Base-by-base conservation (phyloP, 2,888 invertebrate species). In the Nebria brevicollis region DNA sequence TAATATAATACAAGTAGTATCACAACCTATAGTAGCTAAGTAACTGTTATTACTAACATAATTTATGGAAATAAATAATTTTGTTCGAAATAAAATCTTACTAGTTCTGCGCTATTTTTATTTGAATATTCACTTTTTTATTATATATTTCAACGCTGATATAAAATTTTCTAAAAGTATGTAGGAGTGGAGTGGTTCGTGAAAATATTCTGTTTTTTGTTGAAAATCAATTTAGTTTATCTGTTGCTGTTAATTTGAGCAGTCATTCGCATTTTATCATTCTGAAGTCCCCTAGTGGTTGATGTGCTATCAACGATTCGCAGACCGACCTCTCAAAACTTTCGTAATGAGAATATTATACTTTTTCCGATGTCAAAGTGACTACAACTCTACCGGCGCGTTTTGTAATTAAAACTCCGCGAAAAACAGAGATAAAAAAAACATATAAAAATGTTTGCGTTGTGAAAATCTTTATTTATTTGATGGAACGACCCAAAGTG, bases 11-110 rank as follows among this genome's bases (percentile, higher is more conserved):
- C 20, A 34, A 2, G 34, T 34, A 34, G 34, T 34, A 34, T 34
- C 34, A 34, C 34, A 34, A 34, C 5, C 34, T 34, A 34, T 34
- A 70, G 25, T 54, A 54, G 15, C 15, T 15, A 70, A 13, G 5
- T 70, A 70, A 70, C 70, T n/a, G 70, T 70, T 70, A 70, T 70
- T 70, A 70, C 25, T 11, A 26, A 13, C 13, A 70, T 34, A 70
- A 26, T 11, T 34, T 25, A 25, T 70, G 25, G 11, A 11, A 11
- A 13, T 70, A 26, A 20, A 70, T 70, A 8, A 70, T 25, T 70
- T 70, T 70, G 25, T 25, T 34, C 34, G 34, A 34, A 34, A 34
- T 34, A 34, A 34, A 34, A 34, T 34, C 34, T 2, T 34, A 34
- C 34, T 34, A 2, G 34, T 34, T 2, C 34, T 5, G 5, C 34